phyloP scores from a whole-genome alignment of 2,113 vertebrate genomes.

The Mastomys natalensis region DNA sequence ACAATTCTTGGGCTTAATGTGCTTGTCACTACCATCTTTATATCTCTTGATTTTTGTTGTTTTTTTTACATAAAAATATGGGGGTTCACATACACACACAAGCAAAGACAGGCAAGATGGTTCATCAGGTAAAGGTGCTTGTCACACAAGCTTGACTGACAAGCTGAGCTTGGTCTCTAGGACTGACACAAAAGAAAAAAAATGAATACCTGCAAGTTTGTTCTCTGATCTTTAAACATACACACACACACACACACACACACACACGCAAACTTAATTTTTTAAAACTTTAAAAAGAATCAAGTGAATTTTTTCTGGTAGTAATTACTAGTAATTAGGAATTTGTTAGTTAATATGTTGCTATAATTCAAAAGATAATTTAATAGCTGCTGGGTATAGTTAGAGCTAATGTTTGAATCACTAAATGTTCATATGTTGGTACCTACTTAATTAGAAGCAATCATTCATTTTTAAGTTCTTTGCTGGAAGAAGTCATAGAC shows the following conservation, averaged over 20 bases:
- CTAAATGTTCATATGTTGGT: slow-evolving; percentile 6
- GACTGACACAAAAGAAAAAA: background rate
- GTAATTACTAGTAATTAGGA: background rate
- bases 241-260: background rate
- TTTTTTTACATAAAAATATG: background rate
- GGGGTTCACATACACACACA: background rate
- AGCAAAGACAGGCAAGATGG: background rate
- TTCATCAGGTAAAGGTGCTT: background rate
- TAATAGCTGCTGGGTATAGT: background rate
- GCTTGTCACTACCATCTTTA: background rate
- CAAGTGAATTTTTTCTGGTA: background rate
- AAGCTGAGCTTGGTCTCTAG: background rate
- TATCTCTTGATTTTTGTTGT: background rate
- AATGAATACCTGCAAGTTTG: background rate
- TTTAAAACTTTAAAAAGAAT: background rate
- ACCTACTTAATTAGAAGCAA: slow-evolving; percentile 23
- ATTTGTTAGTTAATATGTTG: background rate
- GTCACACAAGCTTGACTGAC: background rate
- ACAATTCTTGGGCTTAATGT: slow-evolving; percentile 10
- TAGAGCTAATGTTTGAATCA: slow-evolving; percentile 21
- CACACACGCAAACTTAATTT: background rate
- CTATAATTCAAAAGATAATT: background rate
- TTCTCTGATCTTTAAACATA: background rate
- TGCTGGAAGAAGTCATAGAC: background rate
- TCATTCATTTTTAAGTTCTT: background rate